Conservation (phyloP, 2,113 vertebrate genomes). For the Hassar affinis region DNA sequence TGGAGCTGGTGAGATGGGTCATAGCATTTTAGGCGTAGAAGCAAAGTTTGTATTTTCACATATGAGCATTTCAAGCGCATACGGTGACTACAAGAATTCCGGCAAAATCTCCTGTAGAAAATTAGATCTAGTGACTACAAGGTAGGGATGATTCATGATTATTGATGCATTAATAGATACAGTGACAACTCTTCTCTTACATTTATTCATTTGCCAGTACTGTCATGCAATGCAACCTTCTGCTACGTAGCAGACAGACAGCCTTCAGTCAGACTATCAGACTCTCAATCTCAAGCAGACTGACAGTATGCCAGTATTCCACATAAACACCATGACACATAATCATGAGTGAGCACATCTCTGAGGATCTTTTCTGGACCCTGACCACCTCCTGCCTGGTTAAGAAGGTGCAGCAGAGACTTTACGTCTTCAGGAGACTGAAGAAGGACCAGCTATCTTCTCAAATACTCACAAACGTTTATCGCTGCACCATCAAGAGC, state of each 20-base stretch:
- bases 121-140: not conserved
- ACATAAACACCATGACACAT: not conserved
- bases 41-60: no score
- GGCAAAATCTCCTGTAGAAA: not conserved
- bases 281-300: not conserved
- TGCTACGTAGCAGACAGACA: not conserved
- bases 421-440: no score
- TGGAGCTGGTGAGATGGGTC: no score
- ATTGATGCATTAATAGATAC: not conserved
- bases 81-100: no score
- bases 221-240: not conserved
- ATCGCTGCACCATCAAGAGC: no score
- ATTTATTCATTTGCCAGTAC: not conserved
- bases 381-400: no score
- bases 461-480: no score
- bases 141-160: not conserved
- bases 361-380: no score
- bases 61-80: no score
- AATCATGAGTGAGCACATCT: not conserved
- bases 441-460: no score
- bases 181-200: not conserved
- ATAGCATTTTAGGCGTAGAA: no score
- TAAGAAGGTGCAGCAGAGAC: no score
- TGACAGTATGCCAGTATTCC: not conserved
- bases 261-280: not conserved